Base-by-base conservation (phyloP, 2,888 invertebrate species). In the Diarsia mendica region DNA sequence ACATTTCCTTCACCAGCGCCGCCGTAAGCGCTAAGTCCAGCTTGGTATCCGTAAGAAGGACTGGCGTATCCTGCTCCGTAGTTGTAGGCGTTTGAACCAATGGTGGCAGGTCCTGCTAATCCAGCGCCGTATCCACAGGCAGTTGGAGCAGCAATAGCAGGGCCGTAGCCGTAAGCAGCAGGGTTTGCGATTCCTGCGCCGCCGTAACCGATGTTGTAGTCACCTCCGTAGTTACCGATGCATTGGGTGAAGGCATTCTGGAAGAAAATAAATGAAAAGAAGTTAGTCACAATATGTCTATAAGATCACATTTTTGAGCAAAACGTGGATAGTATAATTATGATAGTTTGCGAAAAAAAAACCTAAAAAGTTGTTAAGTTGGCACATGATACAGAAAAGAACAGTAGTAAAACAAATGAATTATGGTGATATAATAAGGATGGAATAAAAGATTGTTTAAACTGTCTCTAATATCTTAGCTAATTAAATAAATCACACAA, bases 1-100 rank as follows among this genome's bases (percentile, higher is more conserved):
- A 86, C 79, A 48, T 80, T 78, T 10, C 88, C 89, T 73, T 79
- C 81, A 67, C 87, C 88, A 2, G 63, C 46, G 2, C 83, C 86
- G 18, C 84, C 80, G 53, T 85, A 88, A 0, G 80, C 61, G 23
- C 23, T 66, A 0, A 69, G 5, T 48, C 80, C 75, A 2, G 72
- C 33, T 63, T 66, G 75, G 39, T 71, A 74, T 15, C 77, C 77
- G 8, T 77, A 73, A 11, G 75, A 60, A 0, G 79, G 66, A 20
- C 60, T 51, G 8, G 44, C n/a, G 13, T 20, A 63, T 20, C 76
- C 76, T 2, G 71, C 28, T 20, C 72, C 69, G 8, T 61, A 81
- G 46, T 3, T 53, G 33, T 67, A 80, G 1, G 44, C 2, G 39
- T 74, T 67, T 13, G 72, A n/a, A 11, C 48, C 44, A 18, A 66